Conservation (phyloP, 2,888 invertebrate genomes). For the Idaea dimidiata region DNA sequence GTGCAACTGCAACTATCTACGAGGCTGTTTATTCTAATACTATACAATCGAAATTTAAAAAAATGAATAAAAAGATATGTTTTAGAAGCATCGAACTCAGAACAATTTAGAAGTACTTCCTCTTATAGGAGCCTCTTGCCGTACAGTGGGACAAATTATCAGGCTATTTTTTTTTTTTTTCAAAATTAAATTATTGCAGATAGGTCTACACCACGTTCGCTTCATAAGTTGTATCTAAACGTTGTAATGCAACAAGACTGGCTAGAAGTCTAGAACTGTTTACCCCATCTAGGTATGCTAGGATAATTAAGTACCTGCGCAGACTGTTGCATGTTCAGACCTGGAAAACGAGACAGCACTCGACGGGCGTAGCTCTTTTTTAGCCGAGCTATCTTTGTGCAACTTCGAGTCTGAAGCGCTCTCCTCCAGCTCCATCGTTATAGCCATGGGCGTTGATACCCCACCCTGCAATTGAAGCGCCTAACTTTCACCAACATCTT, state of each 20-base stretch:
- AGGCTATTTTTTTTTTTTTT: too few relatives aligned
- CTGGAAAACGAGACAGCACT: conserved; percentile 70
- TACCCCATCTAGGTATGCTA: conserved; percentile 6
- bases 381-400: conserved; percentile 64
- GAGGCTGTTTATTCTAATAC: too few relatives aligned
- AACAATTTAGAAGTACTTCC: too few relatives aligned
- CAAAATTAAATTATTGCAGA: background rate
- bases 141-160: too few relatives aligned
- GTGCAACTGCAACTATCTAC: too few relatives aligned
- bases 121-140: too few relatives aligned
- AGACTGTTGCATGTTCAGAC: conserved; percentile 69
- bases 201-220: background rate
- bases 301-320: conserved; percentile 18
- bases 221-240: background rate
- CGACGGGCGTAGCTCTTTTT: conserved; percentile 67
- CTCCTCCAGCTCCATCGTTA: conserved; percentile 75
- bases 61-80: too few relatives aligned
- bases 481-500: conserved; percentile 42
- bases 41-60: too few relatives aligned
- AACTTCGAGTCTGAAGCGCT: conserved; percentile 73
- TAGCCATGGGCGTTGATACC: conserved; percentile 60
- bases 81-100: too few relatives aligned
- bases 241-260: conserved; percentile 7
- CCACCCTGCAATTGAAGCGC: conserved; percentile 51
- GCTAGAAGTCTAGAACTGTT: conserved; percentile 15